These are phyloP conservation scores for Acanthiza pusilla DNA, from an alignment of 2,797 vertebrate genomes.

Conservation along the genomic window DNA sequence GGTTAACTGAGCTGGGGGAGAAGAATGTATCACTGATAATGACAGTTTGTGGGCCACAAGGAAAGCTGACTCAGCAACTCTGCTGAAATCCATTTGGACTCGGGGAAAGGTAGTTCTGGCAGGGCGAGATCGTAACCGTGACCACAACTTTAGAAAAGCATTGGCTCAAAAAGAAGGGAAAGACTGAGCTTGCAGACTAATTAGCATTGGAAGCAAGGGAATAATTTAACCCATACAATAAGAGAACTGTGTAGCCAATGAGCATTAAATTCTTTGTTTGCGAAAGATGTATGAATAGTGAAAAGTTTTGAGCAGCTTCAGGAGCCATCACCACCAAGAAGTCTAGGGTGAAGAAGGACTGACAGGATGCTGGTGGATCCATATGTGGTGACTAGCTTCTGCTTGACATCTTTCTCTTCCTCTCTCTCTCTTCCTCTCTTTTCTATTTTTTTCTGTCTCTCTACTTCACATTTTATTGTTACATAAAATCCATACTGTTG, in stretches of 20 bases:
- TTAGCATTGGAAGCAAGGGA: background rate
- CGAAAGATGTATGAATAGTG: background rate
- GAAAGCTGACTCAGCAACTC: background rate
- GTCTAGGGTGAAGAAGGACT: background rate
- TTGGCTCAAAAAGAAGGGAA: background rate
- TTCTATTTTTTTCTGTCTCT: background rate
- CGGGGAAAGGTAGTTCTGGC: background rate
- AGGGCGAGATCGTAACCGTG: background rate
- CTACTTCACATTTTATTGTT: background rate
- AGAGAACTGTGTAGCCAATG: background rate
- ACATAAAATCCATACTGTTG: background rate
- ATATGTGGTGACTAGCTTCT: background rate
- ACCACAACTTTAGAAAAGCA: background rate
- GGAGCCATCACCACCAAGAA: accelerated
- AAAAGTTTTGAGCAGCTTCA: background rate
- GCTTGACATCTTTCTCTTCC: background rate
- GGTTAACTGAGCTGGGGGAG: background rate
- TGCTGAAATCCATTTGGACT: background rate
- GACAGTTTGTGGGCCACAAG: too few species aligned
- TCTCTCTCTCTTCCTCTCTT: background rate
- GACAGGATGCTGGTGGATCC: background rate
- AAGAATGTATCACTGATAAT: background rate
- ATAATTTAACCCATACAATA: background rate
- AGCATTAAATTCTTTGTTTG: background rate
- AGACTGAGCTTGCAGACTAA: background rate